These are phyloP conservation scores for Tinamus major DNA, from an alignment of 2,797 vertebrate genomes.

Conservation along the genomic window DNA sequence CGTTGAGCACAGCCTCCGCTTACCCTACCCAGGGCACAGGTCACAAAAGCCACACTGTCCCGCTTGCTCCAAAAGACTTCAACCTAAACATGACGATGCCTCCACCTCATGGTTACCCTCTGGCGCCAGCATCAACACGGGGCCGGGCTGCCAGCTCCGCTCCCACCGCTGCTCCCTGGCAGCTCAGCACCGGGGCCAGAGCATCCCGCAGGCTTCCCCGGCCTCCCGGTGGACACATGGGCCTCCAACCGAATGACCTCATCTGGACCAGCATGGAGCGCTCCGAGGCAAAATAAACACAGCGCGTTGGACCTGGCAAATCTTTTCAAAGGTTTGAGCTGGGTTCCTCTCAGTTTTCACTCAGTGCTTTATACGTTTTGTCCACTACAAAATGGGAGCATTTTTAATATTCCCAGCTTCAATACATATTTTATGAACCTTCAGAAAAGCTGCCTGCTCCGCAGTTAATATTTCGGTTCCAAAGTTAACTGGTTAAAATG, in stretches of 20 bases:
- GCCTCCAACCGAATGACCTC: conserved; percentile 58
- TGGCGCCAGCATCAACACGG: conserved; percentile 71
- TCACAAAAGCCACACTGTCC: conserved; percentile 70
- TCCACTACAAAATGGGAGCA: conserved; percentile 15
- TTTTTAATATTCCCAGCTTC: conserved; percentile 29
- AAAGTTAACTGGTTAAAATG: conserved; percentile 25
- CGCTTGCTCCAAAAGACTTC: conserved; percentile 50
- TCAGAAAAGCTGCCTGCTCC: conserved; percentile 2
- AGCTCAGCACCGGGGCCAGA: conserved; percentile 48
- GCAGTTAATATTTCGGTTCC: conserved; percentile 21
- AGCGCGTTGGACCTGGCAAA: conserved; percentile 18
- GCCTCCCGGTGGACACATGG: neutral
- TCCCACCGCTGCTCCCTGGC: conserved; percentile 16
- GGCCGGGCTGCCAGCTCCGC: neutral
- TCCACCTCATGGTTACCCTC: conserved; percentile 1
- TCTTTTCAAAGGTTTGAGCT: conserved; percentile 46
- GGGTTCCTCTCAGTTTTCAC: conserved; percentile 39
- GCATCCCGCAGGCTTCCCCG: conserved; percentile 16
- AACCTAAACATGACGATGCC: conserved; percentile 43
- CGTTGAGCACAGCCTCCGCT: neutral
- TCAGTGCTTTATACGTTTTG: conserved; percentile 29
- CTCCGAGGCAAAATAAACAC: conserved; percentile 68
- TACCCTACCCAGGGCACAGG: conserved; percentile 40
- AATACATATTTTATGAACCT: conserved; percentile 55
- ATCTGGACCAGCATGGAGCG: conserved; percentile 33